phyloP scores from a whole-genome alignment of 2,888 invertebrate genomes.

The Andrena hattorfiana region DNA sequence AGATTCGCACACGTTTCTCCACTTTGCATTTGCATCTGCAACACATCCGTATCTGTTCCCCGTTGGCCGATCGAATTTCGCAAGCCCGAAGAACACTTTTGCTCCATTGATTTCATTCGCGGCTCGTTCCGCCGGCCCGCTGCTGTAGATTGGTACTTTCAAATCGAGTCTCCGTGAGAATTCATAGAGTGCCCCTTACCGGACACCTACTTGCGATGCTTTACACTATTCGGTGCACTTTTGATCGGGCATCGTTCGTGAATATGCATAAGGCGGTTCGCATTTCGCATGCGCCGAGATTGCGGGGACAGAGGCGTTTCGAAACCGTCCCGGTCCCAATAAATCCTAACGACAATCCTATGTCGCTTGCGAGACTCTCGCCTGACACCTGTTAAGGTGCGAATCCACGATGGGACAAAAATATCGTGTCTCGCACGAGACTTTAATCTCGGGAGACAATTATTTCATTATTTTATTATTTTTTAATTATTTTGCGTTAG shows the following conservation, averaged over 20 bases:
- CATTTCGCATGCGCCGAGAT: slow-evolving; percentile 64
- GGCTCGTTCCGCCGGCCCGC: slow-evolving; percentile 48
- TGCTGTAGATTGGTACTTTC: slow-evolving; percentile 64
- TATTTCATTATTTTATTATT: too few relatives aligned
- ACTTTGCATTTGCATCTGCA: slow-evolving; percentile 63
- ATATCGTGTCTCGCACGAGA: too few relatives aligned
- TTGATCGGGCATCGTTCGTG: slow-evolving; percentile 41
- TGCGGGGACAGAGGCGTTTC: slow-evolving; percentile 30
- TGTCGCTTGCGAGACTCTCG: not conserved
- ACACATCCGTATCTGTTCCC: slow-evolving; percentile 42
- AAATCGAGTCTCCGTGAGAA: slow-evolving; percentile 70
- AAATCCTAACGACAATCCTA: not conserved
- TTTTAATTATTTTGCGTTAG: too few relatives aligned
- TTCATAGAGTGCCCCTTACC: slow-evolving; percentile 61
- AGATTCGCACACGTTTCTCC: slow-evolving; percentile 21
- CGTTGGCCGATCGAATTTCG: slow-evolving; percentile 66
- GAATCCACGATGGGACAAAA: too few relatives aligned
- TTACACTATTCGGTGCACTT: slow-evolving; percentile 36
- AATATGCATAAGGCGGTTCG: slow-evolving; percentile 64
- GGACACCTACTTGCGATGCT: slow-evolving; percentile 55
- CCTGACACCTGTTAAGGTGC: too few relatives aligned
- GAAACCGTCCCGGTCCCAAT: slow-evolving; percentile 43
- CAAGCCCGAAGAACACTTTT: slow-evolving; percentile 69
- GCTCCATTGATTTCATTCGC: slow-evolving; percentile 65
- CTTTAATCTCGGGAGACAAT: too few relatives aligned